Conservation (phyloP, 2,113 vertebrate genomes). For the Progne subis region DNA sequence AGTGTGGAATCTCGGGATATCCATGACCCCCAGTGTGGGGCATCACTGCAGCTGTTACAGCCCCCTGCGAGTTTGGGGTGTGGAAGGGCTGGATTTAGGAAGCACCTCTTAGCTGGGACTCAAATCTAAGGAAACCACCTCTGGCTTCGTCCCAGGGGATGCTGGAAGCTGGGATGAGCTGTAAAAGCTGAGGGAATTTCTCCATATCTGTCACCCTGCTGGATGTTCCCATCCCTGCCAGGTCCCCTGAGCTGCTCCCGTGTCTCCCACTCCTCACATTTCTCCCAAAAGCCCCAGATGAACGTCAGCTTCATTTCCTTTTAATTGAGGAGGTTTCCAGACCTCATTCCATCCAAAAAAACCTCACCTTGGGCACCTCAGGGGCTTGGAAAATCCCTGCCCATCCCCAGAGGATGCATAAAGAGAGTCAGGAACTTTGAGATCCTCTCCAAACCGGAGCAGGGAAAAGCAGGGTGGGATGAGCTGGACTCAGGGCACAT, state of each 20-base stretch:
- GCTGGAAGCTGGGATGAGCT: neutral
- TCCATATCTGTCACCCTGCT: neutral
- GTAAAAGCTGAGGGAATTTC: fast-evolving
- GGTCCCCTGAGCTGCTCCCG: neutral
- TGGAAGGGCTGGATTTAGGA: neutral
- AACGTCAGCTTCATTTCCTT: neutral
- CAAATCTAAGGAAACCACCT: neutral
- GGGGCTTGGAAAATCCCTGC: neutral
- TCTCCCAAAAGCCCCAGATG: neutral
- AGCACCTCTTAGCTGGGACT: neutral
- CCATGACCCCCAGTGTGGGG: neutral
- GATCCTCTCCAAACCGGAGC: neutral
- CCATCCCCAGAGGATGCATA: neutral
- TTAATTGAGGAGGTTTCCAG: neutral
- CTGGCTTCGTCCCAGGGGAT: neutral
- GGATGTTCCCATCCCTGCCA: neutral
- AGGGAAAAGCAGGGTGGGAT: neutral
- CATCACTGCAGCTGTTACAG: neutral
- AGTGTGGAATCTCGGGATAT: neutral
- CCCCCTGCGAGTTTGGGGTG: fast-evolving
- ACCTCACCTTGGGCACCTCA: fast-evolving
- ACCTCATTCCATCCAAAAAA: neutral
- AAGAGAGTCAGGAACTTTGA: neutral
- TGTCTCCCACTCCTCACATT: neutral
- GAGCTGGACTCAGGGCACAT: fast-evolving